Conservation (phyloP, 2,888 invertebrate genomes). For the Pollenia amentaria region DNA sequence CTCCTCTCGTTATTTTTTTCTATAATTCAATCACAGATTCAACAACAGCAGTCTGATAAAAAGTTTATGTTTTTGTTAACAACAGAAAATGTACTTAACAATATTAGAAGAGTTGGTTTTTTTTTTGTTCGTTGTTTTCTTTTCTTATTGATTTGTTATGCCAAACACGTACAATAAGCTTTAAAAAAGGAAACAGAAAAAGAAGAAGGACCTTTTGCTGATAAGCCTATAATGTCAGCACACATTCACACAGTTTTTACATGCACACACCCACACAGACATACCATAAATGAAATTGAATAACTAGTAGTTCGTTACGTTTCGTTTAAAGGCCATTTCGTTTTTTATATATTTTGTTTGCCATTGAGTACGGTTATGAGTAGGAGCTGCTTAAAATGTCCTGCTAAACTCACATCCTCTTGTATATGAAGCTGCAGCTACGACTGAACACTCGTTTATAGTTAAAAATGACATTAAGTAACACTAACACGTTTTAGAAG, state of each 20-base stretch:
- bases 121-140: background rate
- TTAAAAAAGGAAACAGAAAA: conserved; percentile 33
- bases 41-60: conserved; percentile 26
- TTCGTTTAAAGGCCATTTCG: conserved; percentile 57
- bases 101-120: conserved; percentile 49
- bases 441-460: conserved; percentile 31
- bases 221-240: conserved; percentile 74
- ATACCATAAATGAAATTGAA: conserved; percentile 63
- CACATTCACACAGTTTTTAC: conserved; percentile 21
- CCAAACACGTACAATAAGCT: conserved; percentile 67
- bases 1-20: background rate
- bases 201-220: conserved; percentile 62
- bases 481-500: conserved; percentile 70
- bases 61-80: conserved; percentile 68
- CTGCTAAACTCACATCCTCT: conserved; percentile 36
- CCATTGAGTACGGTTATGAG: conserved; percentile 57
- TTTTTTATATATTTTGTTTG: conserved; percentile 34
- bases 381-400: background rate
- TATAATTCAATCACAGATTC: conserved; percentile 70
- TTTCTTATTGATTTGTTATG: conserved; percentile 71
- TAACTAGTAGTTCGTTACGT: conserved; percentile 59
- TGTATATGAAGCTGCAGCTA: background rate
- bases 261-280: background rate
- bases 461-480: conserved; percentile 72
- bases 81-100: conserved; percentile 70